A percentile compares a stretch with the other conserved stretches of the same genome.
These are phyloP conservation scores for Nematopogon swammerdamellus DNA, from an alignment of 2,888 invertebrate genomes.

Conservation along the genomic window DNA sequence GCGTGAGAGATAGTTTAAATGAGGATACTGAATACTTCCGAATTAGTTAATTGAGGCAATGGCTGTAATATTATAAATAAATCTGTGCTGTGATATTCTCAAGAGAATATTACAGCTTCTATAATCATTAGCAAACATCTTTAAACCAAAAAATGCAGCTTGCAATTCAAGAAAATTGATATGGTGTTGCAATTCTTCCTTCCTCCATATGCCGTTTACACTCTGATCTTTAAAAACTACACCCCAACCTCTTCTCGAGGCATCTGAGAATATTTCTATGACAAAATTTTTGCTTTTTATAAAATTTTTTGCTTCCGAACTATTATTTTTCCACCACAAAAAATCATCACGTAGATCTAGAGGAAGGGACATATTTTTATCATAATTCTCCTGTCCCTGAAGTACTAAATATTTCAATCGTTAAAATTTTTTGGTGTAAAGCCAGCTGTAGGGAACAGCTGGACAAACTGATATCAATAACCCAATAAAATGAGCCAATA, in stretches of 20 bases:
- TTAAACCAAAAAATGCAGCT: conserved; percentile 4
- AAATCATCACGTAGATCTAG: not conserved
- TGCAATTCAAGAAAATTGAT: conserved; percentile 3
- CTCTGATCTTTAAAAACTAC: not conserved
- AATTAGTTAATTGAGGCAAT: not conserved
- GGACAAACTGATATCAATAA: not conserved
- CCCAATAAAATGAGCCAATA: conserved; percentile 1
- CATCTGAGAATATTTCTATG: conserved; percentile 3
- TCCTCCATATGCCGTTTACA: conserved; percentile 1
- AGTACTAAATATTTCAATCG: conserved; percentile 1
- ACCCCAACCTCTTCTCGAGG: not conserved
- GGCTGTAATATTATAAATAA: conserved; percentile 4
- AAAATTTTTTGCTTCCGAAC: not conserved
- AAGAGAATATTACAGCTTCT: conserved; percentile 1
- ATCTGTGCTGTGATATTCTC: too few relatives aligned
- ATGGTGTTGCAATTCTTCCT: not conserved
- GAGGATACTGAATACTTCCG: conserved; percentile 2
- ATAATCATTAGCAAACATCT: conserved; percentile 2
- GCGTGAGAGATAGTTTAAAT: not conserved
- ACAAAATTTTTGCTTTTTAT: not conserved
- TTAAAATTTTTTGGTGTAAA: conserved; percentile 2
- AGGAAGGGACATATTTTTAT: not conserved
- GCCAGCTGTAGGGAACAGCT: conserved; percentile 1
- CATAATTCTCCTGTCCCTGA: not conserved
- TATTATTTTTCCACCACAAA: conserved; percentile 1